phyloP scores from a whole-genome alignment of 2,888 invertebrate species.

The Boloria selene region DNA sequence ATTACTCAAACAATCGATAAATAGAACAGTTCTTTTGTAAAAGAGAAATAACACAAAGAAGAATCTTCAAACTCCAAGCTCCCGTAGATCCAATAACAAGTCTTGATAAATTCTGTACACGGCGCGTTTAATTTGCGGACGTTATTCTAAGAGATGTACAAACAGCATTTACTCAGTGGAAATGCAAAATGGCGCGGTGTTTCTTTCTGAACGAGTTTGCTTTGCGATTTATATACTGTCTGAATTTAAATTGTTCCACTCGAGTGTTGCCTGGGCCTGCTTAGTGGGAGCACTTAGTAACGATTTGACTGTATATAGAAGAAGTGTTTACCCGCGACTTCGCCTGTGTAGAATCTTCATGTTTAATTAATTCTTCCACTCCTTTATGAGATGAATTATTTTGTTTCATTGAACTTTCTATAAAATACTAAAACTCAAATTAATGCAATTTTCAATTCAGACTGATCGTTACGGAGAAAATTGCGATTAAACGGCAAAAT shows the following conservation, averaged over 20 bases:
- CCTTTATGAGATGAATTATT: too few relatives aligned
- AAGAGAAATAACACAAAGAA: too few relatives aligned
- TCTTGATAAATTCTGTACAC: constrained; percentile 30
- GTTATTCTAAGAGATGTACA: constrained; percentile 31
- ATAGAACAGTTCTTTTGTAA: too few relatives aligned
- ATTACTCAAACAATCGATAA: too few relatives aligned
- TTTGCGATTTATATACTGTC: constrained; percentile 34
- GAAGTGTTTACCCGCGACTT: background rate
- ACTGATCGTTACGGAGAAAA: too few relatives aligned
- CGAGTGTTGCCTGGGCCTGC: constrained; percentile 17
- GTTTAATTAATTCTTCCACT: too few relatives aligned
- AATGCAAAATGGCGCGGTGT: constrained; percentile 34
- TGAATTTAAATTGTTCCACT: constrained; percentile 34
- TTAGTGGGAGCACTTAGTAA: constrained; percentile 16
- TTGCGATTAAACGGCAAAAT: too few relatives aligned
- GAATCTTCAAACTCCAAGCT: constrained; percentile 3
- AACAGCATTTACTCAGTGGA: constrained; percentile 27
- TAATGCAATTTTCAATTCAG: too few relatives aligned
- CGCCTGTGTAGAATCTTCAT: too few relatives aligned
- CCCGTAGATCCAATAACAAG: constrained; percentile 9
- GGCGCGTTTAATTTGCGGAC: constrained; percentile 35
- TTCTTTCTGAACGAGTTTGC: constrained; percentile 30
- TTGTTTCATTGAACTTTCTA: too few relatives aligned
- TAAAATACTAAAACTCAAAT: too few relatives aligned
- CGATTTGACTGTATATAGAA: background rate